Base-by-base conservation (phyloP, 2,888 invertebrate genomes). In the Mesoligia furuncula region DNA sequence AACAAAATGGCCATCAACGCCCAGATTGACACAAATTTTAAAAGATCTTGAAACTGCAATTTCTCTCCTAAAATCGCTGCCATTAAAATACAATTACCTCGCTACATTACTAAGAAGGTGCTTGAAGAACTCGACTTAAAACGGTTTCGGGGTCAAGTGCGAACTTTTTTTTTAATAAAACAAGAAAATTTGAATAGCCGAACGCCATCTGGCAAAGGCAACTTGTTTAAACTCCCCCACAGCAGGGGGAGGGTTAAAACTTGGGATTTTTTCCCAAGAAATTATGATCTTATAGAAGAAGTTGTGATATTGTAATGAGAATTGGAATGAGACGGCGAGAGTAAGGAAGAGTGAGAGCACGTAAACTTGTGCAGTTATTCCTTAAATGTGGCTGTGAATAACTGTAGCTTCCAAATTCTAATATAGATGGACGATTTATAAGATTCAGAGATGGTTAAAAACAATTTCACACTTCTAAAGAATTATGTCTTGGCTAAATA, bases 161-260 rank as follows among this genome's bases (percentile, higher is more conserved):
- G 87, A 91, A 90, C 87, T 91, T 93, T 92, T 92, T 92, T 92
- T 93, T 93, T 93, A 93, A 92, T 93, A 93, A 93, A 93, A 93
- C 89, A 91, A 90, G 92, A 87, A 92, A 92, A 92, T 91, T 91
- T 90, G 91, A 90, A 92, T 92, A 86, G 91, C 90, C 87, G 79
- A 83, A 85, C 92, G 90, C 91, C 93, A 93, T 92, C 93, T 93
- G 92, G 90, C 86, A 83, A 86, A 80, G 88, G 80, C 71, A 88
- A 90, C 86, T 90, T 91, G 88, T 89, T 88, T 87, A 87, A 92
- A 87, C 87, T 88, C 87, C 84, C 88, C 85, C 81, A 75, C 75
- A 51, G 78, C 59, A 73, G 84, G 84, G 74, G 84, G 86, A 85
- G 87, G 89, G 87, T 85, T 85, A 83, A 86, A 83, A 86, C 84